Conservation (phyloP, 2,113 vertebrate genomes). For the Heptranchias perlo region DNA sequence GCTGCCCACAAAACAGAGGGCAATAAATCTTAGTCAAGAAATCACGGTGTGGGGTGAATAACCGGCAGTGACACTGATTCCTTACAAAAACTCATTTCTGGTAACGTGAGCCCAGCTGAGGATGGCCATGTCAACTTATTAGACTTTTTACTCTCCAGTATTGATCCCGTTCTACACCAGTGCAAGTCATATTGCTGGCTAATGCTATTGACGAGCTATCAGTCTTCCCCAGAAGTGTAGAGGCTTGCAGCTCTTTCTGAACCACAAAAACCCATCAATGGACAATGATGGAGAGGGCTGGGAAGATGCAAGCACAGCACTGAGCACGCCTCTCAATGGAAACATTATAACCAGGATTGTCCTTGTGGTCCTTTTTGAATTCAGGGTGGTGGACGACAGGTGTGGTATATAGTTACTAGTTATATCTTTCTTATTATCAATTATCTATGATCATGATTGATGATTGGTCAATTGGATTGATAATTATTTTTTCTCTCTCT, state of each 20-base stretch:
- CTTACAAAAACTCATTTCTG: conserved; percentile 85
- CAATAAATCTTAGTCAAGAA: conserved; percentile 62
- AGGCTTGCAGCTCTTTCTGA: conserved; percentile 79
- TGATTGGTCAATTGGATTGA: background rate
- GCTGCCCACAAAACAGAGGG: conserved; percentile 49
- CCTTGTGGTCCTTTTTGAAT: background rate
- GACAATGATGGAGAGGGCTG: conserved; percentile 86
- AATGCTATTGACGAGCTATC: conserved; percentile 99
- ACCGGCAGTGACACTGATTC: conserved; percentile 63
- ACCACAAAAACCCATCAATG: conserved; percentile 74
- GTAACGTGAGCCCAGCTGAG: conserved; percentile 72
- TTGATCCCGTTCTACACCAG: conserved; percentile 90
- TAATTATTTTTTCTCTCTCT: background rate
- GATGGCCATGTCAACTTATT: conserved; percentile 80
- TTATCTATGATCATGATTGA: background rate
- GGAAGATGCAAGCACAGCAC: conserved; percentile 77
- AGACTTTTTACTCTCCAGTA: conserved; percentile 83
- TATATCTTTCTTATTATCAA: conserved; percentile 2
- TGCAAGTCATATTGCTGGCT: conserved; percentile 84
- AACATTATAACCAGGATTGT: conserved; percentile 2
- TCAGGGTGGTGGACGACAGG: background rate
- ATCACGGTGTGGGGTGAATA: conserved; percentile 57
- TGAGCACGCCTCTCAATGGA: conserved; percentile 44
- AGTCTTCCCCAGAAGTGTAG: conserved; percentile 80
- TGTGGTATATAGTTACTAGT: background rate